phyloP scores from a whole-genome alignment of 2,797 vertebrate genomes.

The Varecia variegata region DNA sequence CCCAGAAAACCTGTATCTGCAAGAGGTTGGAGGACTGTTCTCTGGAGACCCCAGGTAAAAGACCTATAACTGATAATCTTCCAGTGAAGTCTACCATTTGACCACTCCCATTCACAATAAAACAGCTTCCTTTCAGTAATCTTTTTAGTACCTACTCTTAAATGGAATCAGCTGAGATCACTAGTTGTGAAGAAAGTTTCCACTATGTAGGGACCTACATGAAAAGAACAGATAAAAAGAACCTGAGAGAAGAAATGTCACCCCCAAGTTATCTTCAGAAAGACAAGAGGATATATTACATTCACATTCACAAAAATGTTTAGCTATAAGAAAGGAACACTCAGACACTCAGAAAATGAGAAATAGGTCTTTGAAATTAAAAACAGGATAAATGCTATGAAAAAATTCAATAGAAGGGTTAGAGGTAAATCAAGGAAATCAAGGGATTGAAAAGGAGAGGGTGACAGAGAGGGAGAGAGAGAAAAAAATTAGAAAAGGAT shows the following conservation, averaged over 20 bases:
- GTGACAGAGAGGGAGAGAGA: not conserved
- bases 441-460: no score
- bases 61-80: not conserved
- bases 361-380: slow-evolving; percentile 1
- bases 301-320: not conserved
- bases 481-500: not conserved
- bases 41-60: not conserved
- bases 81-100: not conserved
- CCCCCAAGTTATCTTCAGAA: not conserved
- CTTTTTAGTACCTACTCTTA: not conserved
- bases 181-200: not conserved
- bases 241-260: not conserved
- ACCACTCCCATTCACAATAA: not conserved
- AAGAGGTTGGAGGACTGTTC: not conserved
- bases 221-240: not conserved
- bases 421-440: not conserved
- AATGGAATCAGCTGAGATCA: not conserved
- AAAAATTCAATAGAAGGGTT: not conserved
- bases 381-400: not conserved
- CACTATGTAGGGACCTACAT: not conserved
- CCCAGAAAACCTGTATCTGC: not conserved
- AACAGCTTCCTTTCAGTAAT: not conserved
- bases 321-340: not conserved
- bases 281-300: not conserved
- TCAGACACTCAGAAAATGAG: not conserved